phyloP scores from a whole-genome alignment of 1,140 invertebrate genomes.

The Sminthurinus signatus region DNA sequence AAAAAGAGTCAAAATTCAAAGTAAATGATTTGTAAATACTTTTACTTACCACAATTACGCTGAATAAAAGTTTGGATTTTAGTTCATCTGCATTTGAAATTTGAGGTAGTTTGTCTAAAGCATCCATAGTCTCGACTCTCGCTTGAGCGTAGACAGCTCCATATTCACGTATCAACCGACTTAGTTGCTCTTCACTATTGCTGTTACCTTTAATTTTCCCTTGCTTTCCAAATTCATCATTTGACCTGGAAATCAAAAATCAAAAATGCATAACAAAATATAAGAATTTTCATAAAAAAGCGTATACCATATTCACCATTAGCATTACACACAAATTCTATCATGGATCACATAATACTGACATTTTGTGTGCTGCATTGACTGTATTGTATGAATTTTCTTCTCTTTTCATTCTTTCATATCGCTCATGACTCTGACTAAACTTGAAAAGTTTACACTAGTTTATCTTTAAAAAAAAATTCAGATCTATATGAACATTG shows the following conservation, averaged over 20 bases:
- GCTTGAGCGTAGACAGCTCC: conserved; percentile 69
- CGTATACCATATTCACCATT: too few relatives aligned
- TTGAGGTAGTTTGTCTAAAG: conserved; percentile 67
- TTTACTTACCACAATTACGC: conserved; percentile 82
- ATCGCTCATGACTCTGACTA: too few relatives aligned
- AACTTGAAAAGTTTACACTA: too few relatives aligned
- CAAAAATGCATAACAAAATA: too few relatives aligned
- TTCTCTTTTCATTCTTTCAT: too few relatives aligned
- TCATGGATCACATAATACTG: background rate
- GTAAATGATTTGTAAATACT: background rate
- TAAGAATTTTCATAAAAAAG: too few relatives aligned
- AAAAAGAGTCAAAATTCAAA: too few relatives aligned
- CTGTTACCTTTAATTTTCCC: background rate
- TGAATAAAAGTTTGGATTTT: conserved; percentile 89
- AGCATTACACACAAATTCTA: too few relatives aligned
- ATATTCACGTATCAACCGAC: conserved; percentile 56
- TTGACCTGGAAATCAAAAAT: too few relatives aligned
- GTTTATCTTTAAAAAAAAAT: too few relatives aligned
- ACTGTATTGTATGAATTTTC: too few relatives aligned
- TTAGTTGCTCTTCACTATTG: background rate
- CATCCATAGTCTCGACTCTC: conserved; percentile 75
- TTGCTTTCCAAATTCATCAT: conserved; percentile 27
- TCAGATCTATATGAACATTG: too few relatives aligned
- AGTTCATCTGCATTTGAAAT: conserved; percentile 73
- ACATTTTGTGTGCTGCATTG: background rate